Base-by-base conservation (phyloP, 2,797 vertebrate genomes). In the Champsocephalus esox region DNA sequence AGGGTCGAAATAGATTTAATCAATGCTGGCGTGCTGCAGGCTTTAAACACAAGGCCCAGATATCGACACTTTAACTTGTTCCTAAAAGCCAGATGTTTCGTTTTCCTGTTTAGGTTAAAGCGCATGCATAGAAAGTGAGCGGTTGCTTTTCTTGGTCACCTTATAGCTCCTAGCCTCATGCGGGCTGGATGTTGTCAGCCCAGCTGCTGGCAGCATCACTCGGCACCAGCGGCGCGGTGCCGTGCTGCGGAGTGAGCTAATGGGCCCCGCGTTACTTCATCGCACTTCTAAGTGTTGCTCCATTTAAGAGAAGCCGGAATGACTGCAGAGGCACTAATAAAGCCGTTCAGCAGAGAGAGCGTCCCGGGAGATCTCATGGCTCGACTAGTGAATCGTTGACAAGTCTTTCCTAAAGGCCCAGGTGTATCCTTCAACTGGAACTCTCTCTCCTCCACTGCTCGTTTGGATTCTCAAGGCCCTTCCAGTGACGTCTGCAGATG, bases 161-260 rank as follows among this genome's bases (percentile, higher is more conserved):
- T 60, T 84, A 69, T 74, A 77, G 77, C 77, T 75, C 70, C 65
- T 69, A 69, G 67, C 77, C 67, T 85, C 73, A 79, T 75, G 70
- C 56, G 38, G 85, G 88, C 81, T 91, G 87, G 58, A 82, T 87
- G 76, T 71, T 82, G 81, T 89, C 87, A 77, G 76, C 82, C 80
- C 95, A 95, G 95, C 95, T 96, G 95, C 92, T 84, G 88, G 84
- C 84, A 82, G 92, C 88, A 91, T 96, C 95, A 95, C 92, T 96
- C 95, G 56, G 84, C 95, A 95, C 94, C 90, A 79, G 80, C 66
- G 54, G 81, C 81, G 52, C 73, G 82, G 86, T 89, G 89, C 87
- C 56, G 86, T 81, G 90, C 92, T 79, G 87, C 73, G 12, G 68
- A 79, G 90, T 86, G 86, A 92, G 92, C 93, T 96, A 95, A 96